A percentile compares a stretch with the other conserved stretches of the same genome.
Conservation (phyloP, 2,113 vertebrate species). For the Pseudonaja textilis region DNA sequence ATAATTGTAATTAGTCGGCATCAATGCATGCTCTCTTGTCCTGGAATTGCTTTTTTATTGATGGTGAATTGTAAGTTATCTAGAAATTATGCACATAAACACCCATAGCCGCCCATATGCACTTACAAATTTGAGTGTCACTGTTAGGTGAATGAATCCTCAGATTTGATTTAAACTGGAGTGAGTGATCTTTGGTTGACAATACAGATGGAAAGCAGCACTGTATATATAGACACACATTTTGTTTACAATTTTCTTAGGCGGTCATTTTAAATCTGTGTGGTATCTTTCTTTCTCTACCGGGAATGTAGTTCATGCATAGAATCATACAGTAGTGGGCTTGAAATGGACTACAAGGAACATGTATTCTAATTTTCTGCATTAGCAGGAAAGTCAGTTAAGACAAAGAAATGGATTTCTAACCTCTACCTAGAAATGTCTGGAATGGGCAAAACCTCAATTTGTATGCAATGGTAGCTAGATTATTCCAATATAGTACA, state of each 20-base stretch:
- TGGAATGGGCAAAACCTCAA: neutral
- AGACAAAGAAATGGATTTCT: neutral
- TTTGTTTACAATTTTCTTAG: neutral
- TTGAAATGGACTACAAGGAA: neutral
- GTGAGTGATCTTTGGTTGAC: neutral
- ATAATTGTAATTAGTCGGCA: neutral
- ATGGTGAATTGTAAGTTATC: neutral
- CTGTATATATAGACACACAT: neutral
- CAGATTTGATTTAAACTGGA: neutral
- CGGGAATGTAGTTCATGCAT: neutral
- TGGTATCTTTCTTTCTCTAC: neutral
- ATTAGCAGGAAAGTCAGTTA: neutral
- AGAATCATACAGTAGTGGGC: neutral
- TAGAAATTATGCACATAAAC: neutral
- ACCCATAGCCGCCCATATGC: neutral
- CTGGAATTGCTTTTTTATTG: neutral
- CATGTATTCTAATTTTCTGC: neutral
- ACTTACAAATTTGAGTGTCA: neutral
- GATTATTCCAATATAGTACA: neutral
- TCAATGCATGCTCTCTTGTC: neutral
- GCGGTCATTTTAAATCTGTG: neutral
- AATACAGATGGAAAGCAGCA: neutral
- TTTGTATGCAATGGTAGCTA: neutral
- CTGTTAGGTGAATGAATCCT: neutral
- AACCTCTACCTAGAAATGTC: neutral